Base-by-base conservation (phyloP, 2,113 vertebrate genomes). In the Ranitomeya imitator region DNA sequence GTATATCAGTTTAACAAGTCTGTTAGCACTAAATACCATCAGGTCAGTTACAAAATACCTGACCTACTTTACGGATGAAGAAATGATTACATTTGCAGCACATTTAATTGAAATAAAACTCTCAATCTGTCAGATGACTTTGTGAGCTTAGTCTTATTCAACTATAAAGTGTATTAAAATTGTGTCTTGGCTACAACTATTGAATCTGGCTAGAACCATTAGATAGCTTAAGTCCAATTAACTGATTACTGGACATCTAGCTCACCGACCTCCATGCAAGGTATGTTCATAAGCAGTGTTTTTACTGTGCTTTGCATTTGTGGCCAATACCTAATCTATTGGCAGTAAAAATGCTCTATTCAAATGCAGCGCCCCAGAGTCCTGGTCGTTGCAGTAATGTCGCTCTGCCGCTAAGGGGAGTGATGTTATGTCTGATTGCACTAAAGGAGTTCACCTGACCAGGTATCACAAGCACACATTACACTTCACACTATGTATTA, bases 71-170 rank as follows among this genome's bases (percentile, higher is more conserved):
- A 78, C 71, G n/a, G 45, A 86, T 79, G 74, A 60, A 69, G 19
- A 55, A 45, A 74, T 79, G 74, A 86, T 86, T 86, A 86, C 85
- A 79, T 63, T 79, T 86, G 59, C 74, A 52, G 85, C 19, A 54
- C 55, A 63, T 21, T 86, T 86, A 86, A 86, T 79, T 79, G 59
- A 86, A 86, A 61, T 65, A 79, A 79, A 86, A 86, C 37, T 37
- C 85, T 77, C 31, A 78, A 86, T 55, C 73, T 78, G 85, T 60
- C 65, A 78, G 31, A 85, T 52, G 73, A 86, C 74, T 61, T 85
- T 45, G 26, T 77, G 61, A 85, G 45, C 59, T 37, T 79, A 7
- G 37, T 52, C 15, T 77, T 51, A 86, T 26, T 12, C 26, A 61
- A 21, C 31, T 23, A 13, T 6, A 74, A 57, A 23, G 14, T 37